Percentiles rank a stretch among this genome's conserved stretches.
Conservation (phyloP, 2,113 vertebrate species). For the Thamnophis sirtalis region DNA sequence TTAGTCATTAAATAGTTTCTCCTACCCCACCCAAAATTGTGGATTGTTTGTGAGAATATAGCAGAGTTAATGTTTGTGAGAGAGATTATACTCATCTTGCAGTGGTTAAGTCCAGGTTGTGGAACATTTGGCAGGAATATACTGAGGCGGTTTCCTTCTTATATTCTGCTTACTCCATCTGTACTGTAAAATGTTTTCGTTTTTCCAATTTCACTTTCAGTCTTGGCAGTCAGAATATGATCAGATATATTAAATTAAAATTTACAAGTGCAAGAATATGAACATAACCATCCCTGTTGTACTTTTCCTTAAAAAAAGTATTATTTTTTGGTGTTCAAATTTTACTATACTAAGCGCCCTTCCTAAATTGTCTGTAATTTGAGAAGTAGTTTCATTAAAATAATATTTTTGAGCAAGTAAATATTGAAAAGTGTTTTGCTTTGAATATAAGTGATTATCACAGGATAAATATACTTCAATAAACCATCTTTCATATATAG, state of each 20-base stretch:
- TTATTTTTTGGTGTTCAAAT: neutral
- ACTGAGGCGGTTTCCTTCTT: neutral
- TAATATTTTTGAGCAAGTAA: neutral
- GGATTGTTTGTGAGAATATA: neutral
- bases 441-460: neutral
- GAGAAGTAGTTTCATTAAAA: neutral
- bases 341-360: neutral
- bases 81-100: neutral
- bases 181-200: neutral
- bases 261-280: neutral
- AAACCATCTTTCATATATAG: neutral
- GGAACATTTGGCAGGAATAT: neutral
- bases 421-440: neutral
- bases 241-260: neutral
- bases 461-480: neutral
- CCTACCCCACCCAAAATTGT: neutral
- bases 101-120: neutral
- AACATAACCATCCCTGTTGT: neutral
- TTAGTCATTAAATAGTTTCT: conserved; percentile 5
- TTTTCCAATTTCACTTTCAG: neutral
- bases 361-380: neutral
- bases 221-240: neutral
- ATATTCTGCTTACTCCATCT: neutral
- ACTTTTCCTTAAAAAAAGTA: neutral
- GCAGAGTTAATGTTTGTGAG: neutral